Conservation (phyloP, 2,888 invertebrate species). For the Himalopsyche kuldschensis region DNA sequence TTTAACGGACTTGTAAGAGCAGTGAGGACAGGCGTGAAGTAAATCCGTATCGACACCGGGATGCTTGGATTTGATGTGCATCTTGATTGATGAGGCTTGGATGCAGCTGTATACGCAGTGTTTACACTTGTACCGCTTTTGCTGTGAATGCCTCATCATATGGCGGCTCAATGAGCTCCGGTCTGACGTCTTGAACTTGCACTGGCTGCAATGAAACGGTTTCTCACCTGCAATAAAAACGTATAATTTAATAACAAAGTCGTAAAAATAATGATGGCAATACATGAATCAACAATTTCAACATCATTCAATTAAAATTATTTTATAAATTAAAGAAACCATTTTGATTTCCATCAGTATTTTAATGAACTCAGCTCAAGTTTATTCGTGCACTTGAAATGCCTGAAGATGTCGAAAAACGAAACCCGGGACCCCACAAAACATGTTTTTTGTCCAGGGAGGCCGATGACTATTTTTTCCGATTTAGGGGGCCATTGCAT, state of each 20-base stretch:
- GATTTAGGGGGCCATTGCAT: no score
- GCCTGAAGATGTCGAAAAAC: no score
- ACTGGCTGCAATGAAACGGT: constrained; percentile 75
- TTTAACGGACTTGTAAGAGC: constrained; percentile 66
- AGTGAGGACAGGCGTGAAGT: constrained; percentile 64
- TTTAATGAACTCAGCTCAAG: no score
- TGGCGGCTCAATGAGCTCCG: constrained; percentile 82
- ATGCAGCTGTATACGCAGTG: constrained; percentile 80
- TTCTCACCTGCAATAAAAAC: constrained; percentile 63
- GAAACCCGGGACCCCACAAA: no score
- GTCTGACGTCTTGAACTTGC: constrained; percentile 73
- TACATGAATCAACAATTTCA: no score
- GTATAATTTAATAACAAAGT: background rate
- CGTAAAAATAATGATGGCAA: no score
- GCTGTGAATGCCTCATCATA: constrained; percentile 74
- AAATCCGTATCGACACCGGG: constrained; percentile 67
- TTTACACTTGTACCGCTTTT: constrained; percentile 75
- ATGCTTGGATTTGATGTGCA: constrained; percentile 78
- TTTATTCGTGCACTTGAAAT: no score
- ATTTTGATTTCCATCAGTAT: no score
- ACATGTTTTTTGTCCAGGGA: no score
- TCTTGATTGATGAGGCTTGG: constrained; percentile 76
- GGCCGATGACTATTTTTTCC: no score
- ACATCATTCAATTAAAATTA: no score
- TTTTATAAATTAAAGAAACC: no score